Evolutionary conservation across 1,140 invertebrate genomes (phyloP), one percentile per base, ranked within the genome.

Genomic region (Drosophila orosa): DNA sequence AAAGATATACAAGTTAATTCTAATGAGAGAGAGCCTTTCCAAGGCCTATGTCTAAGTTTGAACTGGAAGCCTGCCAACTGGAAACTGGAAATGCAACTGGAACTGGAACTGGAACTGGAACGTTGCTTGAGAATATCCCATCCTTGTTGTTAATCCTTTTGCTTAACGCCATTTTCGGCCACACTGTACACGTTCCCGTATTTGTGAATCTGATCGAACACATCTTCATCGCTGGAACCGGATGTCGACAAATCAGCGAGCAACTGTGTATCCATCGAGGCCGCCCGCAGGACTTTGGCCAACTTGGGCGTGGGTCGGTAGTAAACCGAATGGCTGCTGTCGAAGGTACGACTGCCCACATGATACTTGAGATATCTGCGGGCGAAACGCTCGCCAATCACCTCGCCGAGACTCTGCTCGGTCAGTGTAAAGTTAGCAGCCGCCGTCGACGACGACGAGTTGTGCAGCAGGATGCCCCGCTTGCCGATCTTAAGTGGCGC

Each of bases 311-410:
- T 74, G 10, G 90, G 90, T 31, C 69, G 76, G 54, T 81, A 91
- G 52, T 91, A 91, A 19, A 91, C 74, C 8, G 86, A 77, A 24
- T 81, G 78, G 17, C 67, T 73, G 35, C 60, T 56, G 10, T 87
- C 74, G 22, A 91, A 91, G 58, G 72, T 81, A 10, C 71, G 59
- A 27, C 50, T 65, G 27, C 90, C 86, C 15, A 78, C 50, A 22
- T 91, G 71, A 25, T 89, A 80, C 42, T 91, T 90, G 0, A 91
- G 50, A 31, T 85, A 91, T 13, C 76, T 85, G 4, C 58, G 54
- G 9, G 90, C 83, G 12, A 33, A 62, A 0, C 71, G 68, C 13
- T 71, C 24, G 9, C 90, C 90, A 66, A 91, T 78, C n/a, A 91
- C 59, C 13, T 62, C 60, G 9, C 72, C 63, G 1, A 91, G 52